Evolutionary conservation across 2,797 vertebrate genomes (phyloP).

Genomic region (Lutjanus campechanus): DNA sequence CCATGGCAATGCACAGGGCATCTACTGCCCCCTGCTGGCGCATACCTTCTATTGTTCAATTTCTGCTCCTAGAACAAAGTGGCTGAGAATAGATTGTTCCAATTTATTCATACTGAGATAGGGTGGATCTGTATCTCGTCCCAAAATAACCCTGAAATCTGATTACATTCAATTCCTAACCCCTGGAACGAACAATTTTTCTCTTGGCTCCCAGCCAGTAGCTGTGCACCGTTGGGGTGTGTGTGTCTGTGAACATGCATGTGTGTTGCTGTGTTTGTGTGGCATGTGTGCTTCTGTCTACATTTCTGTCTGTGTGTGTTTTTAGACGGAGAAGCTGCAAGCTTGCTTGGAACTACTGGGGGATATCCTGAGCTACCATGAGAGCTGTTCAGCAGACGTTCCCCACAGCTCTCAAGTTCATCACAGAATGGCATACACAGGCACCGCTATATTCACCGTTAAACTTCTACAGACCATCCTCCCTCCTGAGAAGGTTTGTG

Average conservation of each 20-base stretch:
- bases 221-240: conserved; percentile 26
- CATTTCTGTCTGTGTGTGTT: conserved; percentile 65
- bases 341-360: conserved; percentile 88
- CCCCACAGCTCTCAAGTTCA: conserved; percentile 83
- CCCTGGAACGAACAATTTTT: conserved; percentile 76
- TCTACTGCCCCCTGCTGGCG: conserved; percentile 89
- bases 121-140: conserved; percentile 80
- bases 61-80: conserved; percentile 75
- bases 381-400: conserved; percentile 78
- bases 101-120: conserved; percentile 82
- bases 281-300: conserved; percentile 49
- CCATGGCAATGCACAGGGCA: conserved; percentile 74
- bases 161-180: conserved; percentile 82
- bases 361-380: conserved; percentile 89
- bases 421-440: conserved; percentile 91
- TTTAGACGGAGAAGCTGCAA: conserved; percentile 91
- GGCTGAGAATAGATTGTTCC: conserved; percentile 84
- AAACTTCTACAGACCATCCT: conserved; percentile 92
- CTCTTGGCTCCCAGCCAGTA: conserved; percentile 68
- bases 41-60: conserved; percentile 50
- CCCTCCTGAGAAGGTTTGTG: conserved; percentile 91
- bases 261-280: conserved; percentile 38
- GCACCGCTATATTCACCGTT: conserved; percentile 88
- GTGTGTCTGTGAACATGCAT: conserved; percentile 44
- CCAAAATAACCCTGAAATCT: conserved; percentile 85